Evolutionary conservation across 2,113 vertebrate genomes (phyloP).

Genomic region (Abramis brama): DNA sequence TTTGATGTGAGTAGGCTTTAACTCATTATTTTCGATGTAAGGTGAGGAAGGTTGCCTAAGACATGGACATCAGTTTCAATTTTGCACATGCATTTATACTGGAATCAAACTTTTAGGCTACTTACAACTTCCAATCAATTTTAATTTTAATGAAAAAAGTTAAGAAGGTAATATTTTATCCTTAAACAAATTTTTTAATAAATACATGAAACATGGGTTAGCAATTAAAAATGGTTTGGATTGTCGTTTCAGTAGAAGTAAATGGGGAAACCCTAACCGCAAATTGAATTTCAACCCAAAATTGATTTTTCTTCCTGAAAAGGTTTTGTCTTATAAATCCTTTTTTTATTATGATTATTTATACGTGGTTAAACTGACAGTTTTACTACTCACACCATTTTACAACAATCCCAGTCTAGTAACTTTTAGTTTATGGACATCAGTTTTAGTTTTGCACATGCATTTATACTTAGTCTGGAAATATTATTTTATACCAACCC

Average conservation of each 20-base stretch:
- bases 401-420: neutral
- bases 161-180: neutral
- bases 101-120: neutral
- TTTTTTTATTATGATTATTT: too few species aligned
- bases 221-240: neutral
- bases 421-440: neutral
- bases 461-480: neutral
- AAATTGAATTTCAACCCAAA: neutral
- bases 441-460: neutral
- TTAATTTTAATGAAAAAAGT: neutral
- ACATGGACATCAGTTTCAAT: neutral
- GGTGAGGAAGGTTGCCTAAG: neutral
- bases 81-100: neutral
- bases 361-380: neutral
- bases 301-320: neutral
- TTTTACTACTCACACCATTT: neutral
- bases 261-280: neutral
- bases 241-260: too few species aligned
- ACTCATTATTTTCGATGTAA: neutral
- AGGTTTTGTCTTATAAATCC: too few species aligned
- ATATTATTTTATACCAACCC: neutral
- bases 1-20: neutral
- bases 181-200: neutral
- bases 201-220: neutral
- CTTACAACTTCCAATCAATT: neutral